Percentiles rank a stretch among this genome's conserved stretches.
Conservation (phyloP, 2,113 vertebrate species). For the Aptenodytes forsteri region DNA sequence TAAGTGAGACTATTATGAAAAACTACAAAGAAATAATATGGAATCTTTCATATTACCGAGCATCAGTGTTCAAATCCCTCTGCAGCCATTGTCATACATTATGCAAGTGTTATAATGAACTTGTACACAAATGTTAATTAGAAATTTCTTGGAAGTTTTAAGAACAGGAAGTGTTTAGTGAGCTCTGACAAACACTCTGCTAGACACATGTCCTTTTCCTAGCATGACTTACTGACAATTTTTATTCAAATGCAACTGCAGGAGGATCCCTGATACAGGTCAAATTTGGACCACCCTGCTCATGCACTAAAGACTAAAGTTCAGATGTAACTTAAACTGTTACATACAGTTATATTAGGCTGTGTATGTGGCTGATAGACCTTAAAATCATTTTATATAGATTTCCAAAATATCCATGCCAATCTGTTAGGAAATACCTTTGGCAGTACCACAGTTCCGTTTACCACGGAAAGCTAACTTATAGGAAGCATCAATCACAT, state of each 20-base stretch:
- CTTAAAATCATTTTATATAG: background rate
- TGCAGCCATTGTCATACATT: background rate
- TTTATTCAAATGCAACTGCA: background rate
- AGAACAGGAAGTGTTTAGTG: background rate
- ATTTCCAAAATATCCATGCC: background rate
- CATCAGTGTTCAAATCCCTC: background rate
- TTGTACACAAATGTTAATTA: background rate
- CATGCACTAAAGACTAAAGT: fast-evolving
- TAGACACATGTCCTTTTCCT: background rate
- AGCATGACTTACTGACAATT: background rate
- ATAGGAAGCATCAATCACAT: background rate
- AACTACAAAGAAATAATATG: background rate
- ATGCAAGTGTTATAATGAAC: background rate
- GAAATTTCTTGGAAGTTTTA: background rate
- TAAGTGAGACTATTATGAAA: background rate
- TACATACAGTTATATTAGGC: background rate
- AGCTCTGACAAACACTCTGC: background rate
- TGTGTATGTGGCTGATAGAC: background rate
- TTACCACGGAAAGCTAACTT: background rate
- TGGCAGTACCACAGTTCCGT: background rate
- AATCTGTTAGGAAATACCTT: background rate
- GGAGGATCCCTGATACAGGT: background rate
- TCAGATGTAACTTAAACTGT: background rate
- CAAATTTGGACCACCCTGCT: background rate
- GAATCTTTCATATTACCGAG: background rate